These are phyloP conservation scores for Melanchra persicariae DNA, from an alignment of 2,888 invertebrate species.

Conservation along the genomic window DNA sequence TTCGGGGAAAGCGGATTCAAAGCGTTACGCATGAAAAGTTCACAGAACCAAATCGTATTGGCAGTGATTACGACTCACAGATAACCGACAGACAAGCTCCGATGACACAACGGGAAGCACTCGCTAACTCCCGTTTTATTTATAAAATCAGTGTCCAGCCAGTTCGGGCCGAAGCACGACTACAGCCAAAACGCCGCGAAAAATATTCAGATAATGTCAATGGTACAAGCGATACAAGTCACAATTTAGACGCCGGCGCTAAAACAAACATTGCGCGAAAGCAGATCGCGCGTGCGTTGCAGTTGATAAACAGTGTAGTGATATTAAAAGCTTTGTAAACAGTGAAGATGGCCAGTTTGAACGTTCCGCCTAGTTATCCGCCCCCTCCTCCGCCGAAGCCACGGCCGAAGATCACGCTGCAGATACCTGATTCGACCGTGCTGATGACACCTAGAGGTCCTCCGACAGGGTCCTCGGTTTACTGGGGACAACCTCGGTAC, in stretches of 20 bases:
- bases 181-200: slow-evolving; percentile 68
- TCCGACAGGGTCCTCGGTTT: slow-evolving; percentile 73
- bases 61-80: slow-evolving; percentile 62
- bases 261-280: slow-evolving; percentile 47
- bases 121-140: slow-evolving; percentile 82
- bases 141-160: slow-evolving; percentile 88
- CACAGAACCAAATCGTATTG: slow-evolving; percentile 64
- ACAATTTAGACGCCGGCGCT: slow-evolving; percentile 80
- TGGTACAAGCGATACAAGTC: slow-evolving; percentile 49
- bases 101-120: slow-evolving; percentile 85
- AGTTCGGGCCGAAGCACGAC: slow-evolving; percentile 80
- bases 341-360: slow-evolving; percentile 76
- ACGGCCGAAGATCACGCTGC: slow-evolving; percentile 88
- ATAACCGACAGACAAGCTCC: slow-evolving; percentile 63
- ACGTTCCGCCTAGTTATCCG: slow-evolving; percentile 79
- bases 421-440: slow-evolving; percentile 80
- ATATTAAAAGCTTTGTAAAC: slow-evolving; percentile 64
- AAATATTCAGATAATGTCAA: slow-evolving; percentile 70
- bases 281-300: slow-evolving; percentile 41
- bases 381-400: slow-evolving; percentile 83
- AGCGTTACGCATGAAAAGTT: slow-evolving; percentile 64
- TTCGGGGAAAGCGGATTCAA: slow-evolving; percentile 56
- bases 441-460: slow-evolving; percentile 75
- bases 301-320: slow-evolving; percentile 59
- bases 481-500: slow-evolving; percentile 75